Base-by-base conservation (phyloP, 1,140 invertebrate species). In the Achroia grisella region DNA sequence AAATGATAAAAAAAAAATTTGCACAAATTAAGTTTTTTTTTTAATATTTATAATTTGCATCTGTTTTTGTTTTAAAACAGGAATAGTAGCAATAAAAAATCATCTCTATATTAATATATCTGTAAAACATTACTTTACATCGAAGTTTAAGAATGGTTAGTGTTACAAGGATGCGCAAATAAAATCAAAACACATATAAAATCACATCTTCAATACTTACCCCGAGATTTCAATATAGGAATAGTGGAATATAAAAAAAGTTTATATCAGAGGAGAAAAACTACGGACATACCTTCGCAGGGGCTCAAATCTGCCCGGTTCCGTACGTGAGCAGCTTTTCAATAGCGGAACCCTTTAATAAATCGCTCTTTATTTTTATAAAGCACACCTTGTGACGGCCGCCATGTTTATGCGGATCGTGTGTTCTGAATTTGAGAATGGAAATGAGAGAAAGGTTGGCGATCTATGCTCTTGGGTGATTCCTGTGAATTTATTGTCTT, bases 341-440 rank as follows among this genome's bases (percentile, higher is more conserved):
- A 11, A 55, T 68, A 9, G 11, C 12, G 27, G 39, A 48, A 58
- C 56, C 66, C 75, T 70, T 71, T 72, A 74, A 77, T 77, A 77
- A 71, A 76, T 76, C 70, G 62, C 64, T 58, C 72, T 71, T 71
- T 71, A 74, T 75, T 76, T 76, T 73, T 76, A 70, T 73, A 76
- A 63, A 63, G 60, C 72, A 69, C 70, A 76, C 72, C 72, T 76
- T 66, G 62, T 62, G 66, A 75, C 67, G 66, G 57, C 62, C 53
- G 53, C 53, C n/a, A 64, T 69, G 67, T 76, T 72, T 76, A 76
- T 72, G 64, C 52, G 57, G 53, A 51, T 54, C 39, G 50, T 72
- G 69, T 59, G 71, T 51, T 39, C 58, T 52, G 72, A 76, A 72
- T 69, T 61, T 52, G 62, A 46, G 58, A 65, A 63, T 56, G 49